Base-by-base conservation (phyloP, 2,888 invertebrate species). In the Clunio marinus region DNA sequence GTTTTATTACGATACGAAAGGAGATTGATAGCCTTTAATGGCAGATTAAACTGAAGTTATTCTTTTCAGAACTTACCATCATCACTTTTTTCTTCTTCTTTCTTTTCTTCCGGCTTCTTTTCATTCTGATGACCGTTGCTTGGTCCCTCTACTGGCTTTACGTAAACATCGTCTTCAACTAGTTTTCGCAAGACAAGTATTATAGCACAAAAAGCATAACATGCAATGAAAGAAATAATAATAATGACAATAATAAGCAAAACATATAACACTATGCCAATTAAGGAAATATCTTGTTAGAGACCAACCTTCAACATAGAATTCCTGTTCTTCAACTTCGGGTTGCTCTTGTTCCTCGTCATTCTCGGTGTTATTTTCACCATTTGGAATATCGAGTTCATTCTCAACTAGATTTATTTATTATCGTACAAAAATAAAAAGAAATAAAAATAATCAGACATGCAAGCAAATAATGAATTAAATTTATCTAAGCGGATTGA, bases 371-470 rank as follows among this genome's bases (percentile, higher is more conserved):
- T 57, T 45, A 22, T 24, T 68, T 22, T 66, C 66, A 25, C 66
- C 66, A 58, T 58, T 58, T 25, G 68, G 68, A 68, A 68, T 68
- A 20, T 68, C 68, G 22, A 57, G 58, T 68, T 68, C 68, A 8
- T 35, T 58, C 32, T 58, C 66, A 55, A 55, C 68, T 68, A 45
- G 7, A 24, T 7, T 20, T 22, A 20, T 35, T 32, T n/a, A n/a
- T 25, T 20, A 28, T 13, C 55, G 55, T 66, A 20, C 17, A 17
- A 1, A 66, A 35, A 51, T 22, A 51, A 51, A 20, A 22, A 66
- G 15, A 7, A 55, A 35, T 28, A 55, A 17, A 28, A 55, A 32
- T 46, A 65, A 65, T 8, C 37, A 7, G 2, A 13, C 51, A 51
- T 65, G 65, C 51, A 10, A 65, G 5, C 46, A 51, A 65, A 45